Percentiles rank a stretch among this genome's conserved stretches.
phyloP scores from a whole-genome alignment of 2,113 vertebrate genomes.

The Ginglymostoma cirratum region DNA sequence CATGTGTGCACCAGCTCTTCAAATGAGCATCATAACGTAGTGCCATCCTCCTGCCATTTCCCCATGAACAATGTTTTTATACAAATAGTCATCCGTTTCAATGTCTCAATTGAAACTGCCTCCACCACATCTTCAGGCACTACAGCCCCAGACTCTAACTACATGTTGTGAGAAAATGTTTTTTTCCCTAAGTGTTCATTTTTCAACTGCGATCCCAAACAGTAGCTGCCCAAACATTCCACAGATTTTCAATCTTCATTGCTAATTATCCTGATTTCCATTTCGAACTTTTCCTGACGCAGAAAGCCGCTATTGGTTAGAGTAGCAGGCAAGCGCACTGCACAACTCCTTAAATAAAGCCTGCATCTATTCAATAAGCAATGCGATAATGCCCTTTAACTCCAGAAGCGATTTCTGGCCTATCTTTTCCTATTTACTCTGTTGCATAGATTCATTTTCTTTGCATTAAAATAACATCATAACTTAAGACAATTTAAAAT shows the following conservation, averaged over 20 bases:
- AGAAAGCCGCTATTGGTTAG: not conserved
- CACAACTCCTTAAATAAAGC: not conserved
- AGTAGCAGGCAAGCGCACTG: not conserved
- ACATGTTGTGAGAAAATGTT: too few relatives aligned
- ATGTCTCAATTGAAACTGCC: too few relatives aligned
- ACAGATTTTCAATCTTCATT: not conserved
- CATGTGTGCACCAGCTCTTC: too few relatives aligned
- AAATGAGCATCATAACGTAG: too few relatives aligned
- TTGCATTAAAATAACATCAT: not conserved
- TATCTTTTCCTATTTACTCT: not conserved
- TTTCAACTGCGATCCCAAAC: not conserved
- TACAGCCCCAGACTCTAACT: too few relatives aligned
- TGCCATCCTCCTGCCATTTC: too few relatives aligned
- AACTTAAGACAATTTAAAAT: not conserved
- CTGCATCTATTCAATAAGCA: not conserved
- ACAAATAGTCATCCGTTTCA: too few relatives aligned
- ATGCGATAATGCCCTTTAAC: too few relatives aligned
- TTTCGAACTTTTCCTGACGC: not conserved
- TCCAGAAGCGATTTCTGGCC: not conserved
- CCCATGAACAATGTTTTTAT: too few relatives aligned
- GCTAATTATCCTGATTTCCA: not conserved
- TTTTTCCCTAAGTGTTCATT: not conserved
- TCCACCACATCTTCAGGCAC: too few relatives aligned
- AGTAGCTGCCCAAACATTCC: not conserved
- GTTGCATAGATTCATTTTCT: not conserved